A percentile compares a stretch with the other conserved stretches of the same genome.
Evolutionary conservation across 2,113 vertebrate genomes (phyloP).

Genomic region (Crypturellus undulatus): DNA sequence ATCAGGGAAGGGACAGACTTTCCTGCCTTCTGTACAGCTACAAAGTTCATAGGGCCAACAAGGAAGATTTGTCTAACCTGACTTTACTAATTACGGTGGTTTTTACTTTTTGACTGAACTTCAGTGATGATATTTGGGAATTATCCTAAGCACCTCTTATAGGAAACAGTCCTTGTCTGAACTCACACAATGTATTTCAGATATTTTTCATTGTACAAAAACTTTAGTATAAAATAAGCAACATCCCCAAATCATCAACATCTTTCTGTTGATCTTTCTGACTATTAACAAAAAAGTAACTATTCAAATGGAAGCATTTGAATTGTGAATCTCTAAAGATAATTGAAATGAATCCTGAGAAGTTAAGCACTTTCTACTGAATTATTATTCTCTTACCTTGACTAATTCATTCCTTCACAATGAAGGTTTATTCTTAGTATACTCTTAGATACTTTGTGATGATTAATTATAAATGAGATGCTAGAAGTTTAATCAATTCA

Average conservation of each 20-base stretch:
- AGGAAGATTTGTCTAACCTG: neutral
- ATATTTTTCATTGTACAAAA: neutral
- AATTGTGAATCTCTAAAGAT: neutral
- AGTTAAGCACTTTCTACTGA: neutral
- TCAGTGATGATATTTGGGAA: neutral
- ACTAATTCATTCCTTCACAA: neutral
- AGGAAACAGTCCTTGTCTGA: neutral
- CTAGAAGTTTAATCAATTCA: conserved; percentile 14
- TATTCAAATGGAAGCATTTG: neutral
- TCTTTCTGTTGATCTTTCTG: neutral
- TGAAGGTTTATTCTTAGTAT: neutral
- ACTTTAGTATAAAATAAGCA: neutral
- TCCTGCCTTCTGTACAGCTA: neutral
- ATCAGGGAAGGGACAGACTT: neutral
- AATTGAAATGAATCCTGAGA: neutral
- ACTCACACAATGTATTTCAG: neutral
- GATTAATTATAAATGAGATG: neutral
- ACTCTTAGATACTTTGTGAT: neutral
- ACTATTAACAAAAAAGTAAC: neutral
- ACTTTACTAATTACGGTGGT: neutral
- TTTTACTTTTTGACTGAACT: neutral
- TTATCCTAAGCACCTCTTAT: neutral
- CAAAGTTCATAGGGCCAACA: neutral
- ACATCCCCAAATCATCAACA: neutral
- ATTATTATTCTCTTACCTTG: neutral